A percentile compares a stretch with the other conserved stretches of the same genome.
Conservation (phyloP, 2,888 invertebrate genomes). For the Lamproptera curius region DNA sequence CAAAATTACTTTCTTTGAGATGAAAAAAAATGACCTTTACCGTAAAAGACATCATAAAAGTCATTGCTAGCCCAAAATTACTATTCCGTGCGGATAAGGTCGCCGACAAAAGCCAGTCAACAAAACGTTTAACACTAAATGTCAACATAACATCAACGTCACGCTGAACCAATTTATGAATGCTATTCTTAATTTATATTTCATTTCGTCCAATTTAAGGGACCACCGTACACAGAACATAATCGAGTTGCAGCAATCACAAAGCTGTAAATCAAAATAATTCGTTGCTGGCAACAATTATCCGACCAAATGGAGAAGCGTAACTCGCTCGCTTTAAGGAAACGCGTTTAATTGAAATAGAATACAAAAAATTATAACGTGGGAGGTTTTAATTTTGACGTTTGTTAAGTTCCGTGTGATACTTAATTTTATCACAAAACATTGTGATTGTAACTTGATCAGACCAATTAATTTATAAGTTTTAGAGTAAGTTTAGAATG, state of each 20-base stretch:
- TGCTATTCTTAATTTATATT: slow-evolving; percentile 60
- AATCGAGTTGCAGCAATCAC: slow-evolving; percentile 75
- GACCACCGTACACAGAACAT: slow-evolving; percentile 55
- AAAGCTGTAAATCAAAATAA: slow-evolving; percentile 76
- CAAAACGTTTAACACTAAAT: too few relatives aligned
- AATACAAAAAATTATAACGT: slow-evolving; percentile 31
- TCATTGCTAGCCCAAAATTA: too few relatives aligned
- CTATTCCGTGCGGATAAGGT: too few relatives aligned
- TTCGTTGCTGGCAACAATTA: slow-evolving; percentile 69
- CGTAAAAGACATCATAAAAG: too few relatives aligned
- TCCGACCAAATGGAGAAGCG: slow-evolving; percentile 53
- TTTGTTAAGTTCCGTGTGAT: slow-evolving; percentile 1
- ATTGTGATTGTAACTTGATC: too few relatives aligned
- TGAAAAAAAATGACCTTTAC: too few relatives aligned
- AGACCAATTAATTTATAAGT: too few relatives aligned
- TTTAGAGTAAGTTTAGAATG: too few relatives aligned
- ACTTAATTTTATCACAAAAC: too few relatives aligned
- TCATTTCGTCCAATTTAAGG: slow-evolving; percentile 70
- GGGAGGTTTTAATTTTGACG: slow-evolving; percentile 22
- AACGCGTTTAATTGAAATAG: slow-evolving; percentile 33
- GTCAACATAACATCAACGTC: slow-evolving; percentile 24
- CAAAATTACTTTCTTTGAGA: too few relatives aligned
- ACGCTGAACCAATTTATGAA: slow-evolving; percentile 38
- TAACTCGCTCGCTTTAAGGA: slow-evolving; percentile 31
- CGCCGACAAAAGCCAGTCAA: too few relatives aligned